Evolutionary conservation across 1,140 invertebrate genomes (phyloP).

Genomic region (Eumeta japonica): DNA sequence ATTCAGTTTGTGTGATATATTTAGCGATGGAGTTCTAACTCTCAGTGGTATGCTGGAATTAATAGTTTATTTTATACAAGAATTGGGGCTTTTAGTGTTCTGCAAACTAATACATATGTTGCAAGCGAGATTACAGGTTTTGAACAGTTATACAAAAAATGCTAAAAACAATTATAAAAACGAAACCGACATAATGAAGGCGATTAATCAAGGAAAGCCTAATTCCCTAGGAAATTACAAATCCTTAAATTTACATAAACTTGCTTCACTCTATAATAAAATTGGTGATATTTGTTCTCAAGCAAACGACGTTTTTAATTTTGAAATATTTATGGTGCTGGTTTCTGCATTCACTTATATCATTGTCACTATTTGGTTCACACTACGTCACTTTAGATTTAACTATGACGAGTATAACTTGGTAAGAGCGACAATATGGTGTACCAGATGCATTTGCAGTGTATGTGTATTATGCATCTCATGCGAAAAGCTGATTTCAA

Average conservation of each 20-base stretch:
- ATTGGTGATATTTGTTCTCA: slow-evolving; percentile 23
- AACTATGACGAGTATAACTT: slow-evolving; percentile 9
- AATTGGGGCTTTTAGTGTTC: slow-evolving; percentile 24
- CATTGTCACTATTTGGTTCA: slow-evolving; percentile 28
- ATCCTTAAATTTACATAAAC: slow-evolving; percentile 27
- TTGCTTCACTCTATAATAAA: slow-evolving; percentile 19
- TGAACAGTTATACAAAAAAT: slow-evolving; percentile 23
- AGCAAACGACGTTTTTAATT: slow-evolving; percentile 29
- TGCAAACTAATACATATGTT: slow-evolving; percentile 24
- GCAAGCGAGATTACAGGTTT: slow-evolving; percentile 16
- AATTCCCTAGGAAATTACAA: slow-evolving; percentile 18
- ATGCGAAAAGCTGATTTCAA: slow-evolving; percentile 24
- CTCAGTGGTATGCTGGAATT: slow-evolving; percentile 10
- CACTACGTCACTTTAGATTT: slow-evolving; percentile 20
- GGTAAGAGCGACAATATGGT: slow-evolving; percentile 20
- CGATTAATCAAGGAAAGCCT: slow-evolving; percentile 11
- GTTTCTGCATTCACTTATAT: slow-evolving; percentile 29
- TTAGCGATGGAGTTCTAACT: slow-evolving; percentile 5
- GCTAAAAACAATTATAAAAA: slow-evolving; percentile 16
- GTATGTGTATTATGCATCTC: slow-evolving; percentile 23
- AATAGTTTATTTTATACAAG: slow-evolving; percentile 22
- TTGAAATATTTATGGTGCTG: slow-evolving; percentile 29
- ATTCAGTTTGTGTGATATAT: slow-evolving; percentile 8
- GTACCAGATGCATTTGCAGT: slow-evolving; percentile 19
- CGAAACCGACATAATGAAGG: slow-evolving; percentile 6